Conservation (phyloP, 2,797 vertebrate species). For the Tokudaia tokunoshimensis region DNA sequence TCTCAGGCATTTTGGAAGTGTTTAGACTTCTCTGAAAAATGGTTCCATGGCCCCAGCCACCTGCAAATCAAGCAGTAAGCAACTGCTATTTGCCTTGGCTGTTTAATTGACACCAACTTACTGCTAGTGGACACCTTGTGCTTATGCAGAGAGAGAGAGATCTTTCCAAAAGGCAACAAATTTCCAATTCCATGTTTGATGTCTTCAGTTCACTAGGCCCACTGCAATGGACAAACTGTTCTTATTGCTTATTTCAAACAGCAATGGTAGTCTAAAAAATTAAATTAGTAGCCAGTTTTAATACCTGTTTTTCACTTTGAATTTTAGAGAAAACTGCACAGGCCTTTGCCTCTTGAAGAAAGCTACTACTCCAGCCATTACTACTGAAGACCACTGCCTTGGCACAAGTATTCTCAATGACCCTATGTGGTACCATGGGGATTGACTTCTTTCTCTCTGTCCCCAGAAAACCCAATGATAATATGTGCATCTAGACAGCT, state of each 20-base stretch:
- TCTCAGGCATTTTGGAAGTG: conserved; percentile 7
- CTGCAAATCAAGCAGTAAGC: conserved; percentile 61
- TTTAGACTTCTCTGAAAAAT: conserved; percentile 44
- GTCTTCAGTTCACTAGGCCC: conserved; percentile 65
- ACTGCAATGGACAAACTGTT: conserved; percentile 55
- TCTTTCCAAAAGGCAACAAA: conserved; percentile 79
- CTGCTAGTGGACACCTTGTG: conserved; percentile 10
- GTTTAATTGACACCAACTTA: conserved; percentile 57
- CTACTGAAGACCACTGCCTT: not conserved
- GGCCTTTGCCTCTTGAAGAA: not conserved
- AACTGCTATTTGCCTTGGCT: conserved; percentile 69
- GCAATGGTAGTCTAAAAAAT: conserved; percentile 28
- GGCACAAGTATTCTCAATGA: not conserved
- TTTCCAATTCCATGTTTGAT: conserved; percentile 64
- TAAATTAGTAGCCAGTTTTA: conserved; percentile 59
- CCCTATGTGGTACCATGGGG: not conserved
- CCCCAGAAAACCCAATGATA: not conserved
- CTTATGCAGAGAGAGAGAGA: conserved; percentile 57
- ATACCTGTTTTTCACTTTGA: conserved; percentile 63
- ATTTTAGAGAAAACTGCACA: conserved; percentile 5
- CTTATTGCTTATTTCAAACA: conserved; percentile 68
- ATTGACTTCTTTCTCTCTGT: not conserved
- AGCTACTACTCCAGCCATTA: not conserved
- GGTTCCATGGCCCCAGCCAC: conserved; percentile 10
- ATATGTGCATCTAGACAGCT: not conserved